Conservation (phyloP, 2,888 invertebrate species). For the Phortica okadai region DNA sequence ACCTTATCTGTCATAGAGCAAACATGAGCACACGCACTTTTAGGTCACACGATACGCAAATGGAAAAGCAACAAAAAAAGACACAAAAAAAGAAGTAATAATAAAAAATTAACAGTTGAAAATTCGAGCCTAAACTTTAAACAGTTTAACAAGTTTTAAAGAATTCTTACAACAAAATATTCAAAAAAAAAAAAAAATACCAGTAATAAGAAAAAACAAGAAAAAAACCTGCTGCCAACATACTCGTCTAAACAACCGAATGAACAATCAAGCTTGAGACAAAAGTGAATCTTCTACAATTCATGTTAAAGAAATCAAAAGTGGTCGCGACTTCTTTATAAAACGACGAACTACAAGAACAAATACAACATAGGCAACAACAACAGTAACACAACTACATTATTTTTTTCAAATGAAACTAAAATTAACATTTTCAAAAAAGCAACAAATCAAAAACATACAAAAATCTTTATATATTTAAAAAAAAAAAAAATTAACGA, state of each 20-base stretch:
- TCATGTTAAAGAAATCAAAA: conserved; percentile 24
- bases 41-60: conserved; percentile 44
- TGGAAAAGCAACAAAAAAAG: neutral
- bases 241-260: neutral
- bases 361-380: conserved; percentile 46
- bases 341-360: conserved; percentile 19
- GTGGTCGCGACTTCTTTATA: conserved; percentile 11
- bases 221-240: neutral
- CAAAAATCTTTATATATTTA: conserved; percentile 13
- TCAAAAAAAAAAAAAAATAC: neutral
- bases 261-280: neutral
- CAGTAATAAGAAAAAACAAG: neutral
- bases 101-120: conserved; percentile 25
- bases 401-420: conserved; percentile 53
- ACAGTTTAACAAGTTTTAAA: conserved; percentile 58
- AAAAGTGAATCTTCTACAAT: conserved; percentile 28
- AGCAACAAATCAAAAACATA: conserved; percentile 35
- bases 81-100: conserved; percentile 25
- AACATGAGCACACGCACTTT: conserved; percentile 63
- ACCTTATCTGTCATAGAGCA: too few relatives aligned
- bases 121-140: conserved; percentile 29
- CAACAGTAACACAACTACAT: neutral
- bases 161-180: neutral
- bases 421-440: conserved; percentile 51
- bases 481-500: conserved; percentile 15